Evolutionary conservation across 2,888 invertebrate genomes (phyloP).

Genomic region (Lasioglossum villosulum): DNA sequence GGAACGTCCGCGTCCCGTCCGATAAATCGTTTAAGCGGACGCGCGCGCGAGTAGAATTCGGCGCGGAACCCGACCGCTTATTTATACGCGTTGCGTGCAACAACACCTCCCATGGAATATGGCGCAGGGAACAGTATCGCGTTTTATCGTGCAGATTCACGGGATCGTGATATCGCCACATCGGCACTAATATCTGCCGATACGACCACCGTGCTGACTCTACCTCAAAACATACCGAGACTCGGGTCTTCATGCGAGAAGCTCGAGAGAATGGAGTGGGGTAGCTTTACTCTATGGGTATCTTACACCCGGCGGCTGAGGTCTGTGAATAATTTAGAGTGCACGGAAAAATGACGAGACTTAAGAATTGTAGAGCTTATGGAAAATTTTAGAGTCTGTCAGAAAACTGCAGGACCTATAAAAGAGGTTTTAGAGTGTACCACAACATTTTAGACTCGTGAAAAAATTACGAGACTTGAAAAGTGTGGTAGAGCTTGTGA

Average conservation of each 20-base stretch:
- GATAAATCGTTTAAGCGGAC: slow-evolving; percentile 19
- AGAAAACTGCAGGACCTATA: background rate
- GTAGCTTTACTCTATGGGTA: background rate
- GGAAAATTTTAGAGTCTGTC: background rate
- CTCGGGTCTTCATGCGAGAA: background rate
- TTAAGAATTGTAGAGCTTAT: background rate
- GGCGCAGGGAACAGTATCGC: slow-evolving; percentile 41
- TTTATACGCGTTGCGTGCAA: slow-evolving; percentile 69
- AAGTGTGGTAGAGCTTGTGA: background rate
- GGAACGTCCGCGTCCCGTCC: background rate
- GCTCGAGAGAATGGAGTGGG: background rate
- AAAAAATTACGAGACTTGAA: background rate
- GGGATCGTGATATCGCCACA: slow-evolving; percentile 64
- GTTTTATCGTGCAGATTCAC: slow-evolving; percentile 66
- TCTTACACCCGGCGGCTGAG: background rate
- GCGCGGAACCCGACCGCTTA: slow-evolving; percentile 29
- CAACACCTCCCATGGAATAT: slow-evolving; percentile 38
- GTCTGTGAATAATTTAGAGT: background rate
- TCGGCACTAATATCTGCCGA: slow-evolving; percentile 51
- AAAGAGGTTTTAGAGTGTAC: background rate
- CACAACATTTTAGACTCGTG: background rate
- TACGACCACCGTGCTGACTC: slow-evolving; percentile 20
- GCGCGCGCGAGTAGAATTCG: slow-evolving; percentile 11
- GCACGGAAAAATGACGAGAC: background rate
- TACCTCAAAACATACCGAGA: background rate